Base-by-base conservation (phyloP, 2,797 vertebrate genomes). In the Schizopygopsis pylzovi region DNA sequence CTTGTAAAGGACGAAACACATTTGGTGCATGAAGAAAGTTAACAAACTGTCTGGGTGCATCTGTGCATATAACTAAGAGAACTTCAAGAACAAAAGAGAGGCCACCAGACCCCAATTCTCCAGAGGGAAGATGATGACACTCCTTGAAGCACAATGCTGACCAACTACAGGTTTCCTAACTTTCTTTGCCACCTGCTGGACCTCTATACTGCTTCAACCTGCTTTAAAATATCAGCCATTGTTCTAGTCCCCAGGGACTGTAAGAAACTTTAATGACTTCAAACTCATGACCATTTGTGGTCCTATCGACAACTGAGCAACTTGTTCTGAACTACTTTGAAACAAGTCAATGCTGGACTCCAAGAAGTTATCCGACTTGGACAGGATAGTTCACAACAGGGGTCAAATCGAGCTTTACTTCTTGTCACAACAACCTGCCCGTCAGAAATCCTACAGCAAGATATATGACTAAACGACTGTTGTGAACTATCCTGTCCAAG, bases 151-250 rank as follows among this genome's bases (percentile, higher is more conserved):
- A 39, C 41, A 82, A 41, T 37, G 81, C 81, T 72, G 70, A 83
- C 41, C 54, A 79, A 71, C 73, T 70, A 43, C 52, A 72, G 67
- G 52, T 47, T 85, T 75, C 28, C 10, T 16, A 45, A 47, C 61
- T 47, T 56, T 79, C 39, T 79, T 22, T 22, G 25, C 59, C 59
- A 83, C 82, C 82, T 76, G 82, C 82, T 83, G 37, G 43, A 49
- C 71, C 28, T 33, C 47, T 52, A 4, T 70, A 16, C 25, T 47
- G 52, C n/a, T 77, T 79, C 49, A 71, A n/a, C 63, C 25, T 45
- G n/a, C 18, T 85, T 79, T 75, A 63, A 73, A 81, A 73, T 2
- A 85, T 54, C 54, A 85, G 67, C 84, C 52, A 72, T 75, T 81
- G 33, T 81, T 75, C 11, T 75, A 61, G 12, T 80, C 54, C 22